Evolutionary conservation across 2,113 vertebrate species (phyloP), one percentile per base, ranked within the genome.

Genomic region (Odontophorus gujanensis): DNA sequence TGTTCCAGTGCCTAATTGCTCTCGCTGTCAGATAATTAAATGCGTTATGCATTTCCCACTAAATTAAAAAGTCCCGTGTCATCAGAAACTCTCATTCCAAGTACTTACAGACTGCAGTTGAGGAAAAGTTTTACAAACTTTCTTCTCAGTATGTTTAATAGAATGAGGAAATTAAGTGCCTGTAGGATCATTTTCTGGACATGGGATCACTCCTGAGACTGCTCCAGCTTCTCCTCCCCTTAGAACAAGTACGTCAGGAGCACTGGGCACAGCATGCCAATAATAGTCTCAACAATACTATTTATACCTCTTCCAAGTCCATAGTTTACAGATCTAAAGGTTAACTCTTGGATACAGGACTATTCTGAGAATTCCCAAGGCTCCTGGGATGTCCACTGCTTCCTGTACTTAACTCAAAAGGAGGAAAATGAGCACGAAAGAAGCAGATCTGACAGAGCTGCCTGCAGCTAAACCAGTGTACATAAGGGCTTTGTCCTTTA

Each of bases 251-350:
- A 76, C 11, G 8, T 79, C 78, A 94, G 92, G 86, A 95, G 55
- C 4, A 21, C 74, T 63, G 74, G 74, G 71, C 67, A 85, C 47
- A 72, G 50, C 2, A 13, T 55, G 65, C 84, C 84, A 93, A 13
- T 66, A 93, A 92, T 12, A 93, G 71, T 63, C 85, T 47, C 92
- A 77, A 92, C 78, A 91, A 96, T 67, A 85, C 85, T 92, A 92
- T 95, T 96, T 89, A 83, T 92, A 93, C 84, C 81, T 71, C 92
- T 74, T 20, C 38, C 48, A 93, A 92, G 84, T 73, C 75, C 84
- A 67, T n/a, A 68, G 75, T 92, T 93, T 77, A 80, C 55, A 74
- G 12, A 89, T 32, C 13, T 32, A 82, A 95, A 95, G 87, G 75
- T 89, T 93, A 89, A 95, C 72, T 90, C 62, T 55, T 75, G 78